phyloP scores from a whole-genome alignment of 2,113 vertebrate species.

The Aspidoscelis tigris region DNA sequence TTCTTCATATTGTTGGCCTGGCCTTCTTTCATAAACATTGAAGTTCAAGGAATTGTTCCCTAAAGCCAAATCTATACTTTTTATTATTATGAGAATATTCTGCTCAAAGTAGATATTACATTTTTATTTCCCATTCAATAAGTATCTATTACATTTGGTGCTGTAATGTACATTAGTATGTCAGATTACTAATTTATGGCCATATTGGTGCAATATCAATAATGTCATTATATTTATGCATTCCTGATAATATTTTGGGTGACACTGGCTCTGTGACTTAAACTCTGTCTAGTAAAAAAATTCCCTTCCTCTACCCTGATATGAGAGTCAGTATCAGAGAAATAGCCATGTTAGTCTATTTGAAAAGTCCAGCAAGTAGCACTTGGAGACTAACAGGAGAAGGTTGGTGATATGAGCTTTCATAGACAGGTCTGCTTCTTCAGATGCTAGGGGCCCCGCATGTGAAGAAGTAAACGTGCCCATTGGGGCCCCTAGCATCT shows the following conservation, averaged over 20 bases:
- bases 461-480: too few relatives aligned
- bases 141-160: conserved; percentile 53
- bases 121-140: conserved; percentile 69
- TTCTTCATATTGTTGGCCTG: conserved; percentile 62
- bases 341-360: too few relatives aligned
- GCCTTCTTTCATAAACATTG: conserved; percentile 46
- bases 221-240: conserved; percentile 46
- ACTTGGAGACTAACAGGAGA: too few relatives aligned
- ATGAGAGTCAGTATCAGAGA: conserved; percentile 26
- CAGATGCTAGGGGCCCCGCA: too few relatives aligned
- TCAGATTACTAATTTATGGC: conserved; percentile 63
- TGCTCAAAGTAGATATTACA: conserved; percentile 59
- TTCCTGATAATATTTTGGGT: conserved; percentile 40
- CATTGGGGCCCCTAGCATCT: too few relatives aligned
- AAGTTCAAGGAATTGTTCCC: conserved; percentile 62
- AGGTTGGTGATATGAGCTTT: too few relatives aligned
- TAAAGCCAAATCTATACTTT: conserved; percentile 73
- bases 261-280: conserved; percentile 39
- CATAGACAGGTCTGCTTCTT: too few relatives aligned
- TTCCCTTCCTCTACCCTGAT: neutral
- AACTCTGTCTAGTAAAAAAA: conserved; percentile 46
- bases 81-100: conserved; percentile 72
- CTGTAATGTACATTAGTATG: conserved; percentile 54
- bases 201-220: conserved; percentile 59
- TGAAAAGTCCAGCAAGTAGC: too few relatives aligned